Evolutionary conservation across 2,888 invertebrate species (phyloP).

Genomic region (Alcis repandata): DNA sequence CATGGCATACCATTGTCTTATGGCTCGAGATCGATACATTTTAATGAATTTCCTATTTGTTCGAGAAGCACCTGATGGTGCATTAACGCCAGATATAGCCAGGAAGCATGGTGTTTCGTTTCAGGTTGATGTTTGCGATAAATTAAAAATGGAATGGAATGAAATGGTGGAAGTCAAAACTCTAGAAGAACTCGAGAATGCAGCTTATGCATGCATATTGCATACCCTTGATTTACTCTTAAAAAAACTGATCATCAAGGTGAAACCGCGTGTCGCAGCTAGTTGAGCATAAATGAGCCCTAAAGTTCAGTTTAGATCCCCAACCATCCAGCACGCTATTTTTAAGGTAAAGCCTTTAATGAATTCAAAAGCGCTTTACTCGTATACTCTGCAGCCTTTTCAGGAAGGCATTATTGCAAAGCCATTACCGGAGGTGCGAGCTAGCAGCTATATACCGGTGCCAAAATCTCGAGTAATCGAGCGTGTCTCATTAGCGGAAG

Average conservation of each 20-base stretch:
- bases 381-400: background rate
- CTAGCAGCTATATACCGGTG: conserved; percentile 26
- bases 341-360: background rate
- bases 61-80: conserved; percentile 13
- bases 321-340: background rate
- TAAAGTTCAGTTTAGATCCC: background rate
- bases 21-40: conserved; percentile 44
- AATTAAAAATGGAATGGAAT: background rate
- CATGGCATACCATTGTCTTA: conserved; percentile 44
- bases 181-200: no score
- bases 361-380: background rate
- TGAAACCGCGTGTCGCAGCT: no score
- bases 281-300: background rate
- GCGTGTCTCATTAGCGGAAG: conserved; percentile 65
- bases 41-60: conserved; percentile 58
- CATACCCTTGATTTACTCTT: no score
- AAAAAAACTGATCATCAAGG: no score
- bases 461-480: conserved; percentile 62
- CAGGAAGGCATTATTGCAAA: conserved; percentile 10
- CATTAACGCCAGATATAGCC: background rate
- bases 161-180: no score
- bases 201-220: no score
- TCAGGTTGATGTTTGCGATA: background rate
- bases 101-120: background rate
- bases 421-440: conserved; percentile 17